A percentile compares a stretch with the other conserved stretches of the same genome.
Evolutionary conservation across 2,888 invertebrate species (phyloP).

Genomic region (Ichneumoninae sp.): DNA sequence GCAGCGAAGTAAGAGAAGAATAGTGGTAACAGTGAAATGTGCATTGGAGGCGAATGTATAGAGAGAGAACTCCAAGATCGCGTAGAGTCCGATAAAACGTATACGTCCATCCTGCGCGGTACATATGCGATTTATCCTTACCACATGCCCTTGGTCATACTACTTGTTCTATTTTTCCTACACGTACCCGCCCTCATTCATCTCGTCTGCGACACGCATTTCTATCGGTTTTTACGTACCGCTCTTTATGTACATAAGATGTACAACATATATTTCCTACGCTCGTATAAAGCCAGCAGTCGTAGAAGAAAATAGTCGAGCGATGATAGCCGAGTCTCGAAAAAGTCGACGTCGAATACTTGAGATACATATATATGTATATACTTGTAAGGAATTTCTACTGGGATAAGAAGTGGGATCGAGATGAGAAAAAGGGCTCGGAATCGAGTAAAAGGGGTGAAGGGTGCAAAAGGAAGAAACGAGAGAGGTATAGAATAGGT

Average conservation of each 20-base stretch:
- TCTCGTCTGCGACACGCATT: slow-evolving; percentile 43
- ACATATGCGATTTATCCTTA: slow-evolving; percentile 42
- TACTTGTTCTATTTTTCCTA: slow-evolving; percentile 28
- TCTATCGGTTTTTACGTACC: slow-evolving; percentile 19
- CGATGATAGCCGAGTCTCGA: slow-evolving; percentile 50
- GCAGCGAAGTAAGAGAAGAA: slow-evolving; percentile 20
- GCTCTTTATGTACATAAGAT: background rate
- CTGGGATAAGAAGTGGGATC: slow-evolving; percentile 18
- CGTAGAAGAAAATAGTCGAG: slow-evolving; percentile 1
- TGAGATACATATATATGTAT: slow-evolving; percentile 17
- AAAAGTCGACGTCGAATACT: slow-evolving; percentile 51
- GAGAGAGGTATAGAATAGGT: slow-evolving; percentile 21
- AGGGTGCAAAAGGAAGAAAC: slow-evolving; percentile 22
- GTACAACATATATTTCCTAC: background rate
- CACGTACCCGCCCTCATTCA: background rate
- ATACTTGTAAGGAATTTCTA: slow-evolving; percentile 35
- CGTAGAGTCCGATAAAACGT: slow-evolving; percentile 33
- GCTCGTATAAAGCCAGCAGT: background rate
- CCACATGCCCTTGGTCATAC: slow-evolving; percentile 16
- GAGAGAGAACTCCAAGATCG: slow-evolving; percentile 10
- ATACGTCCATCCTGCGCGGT: slow-evolving; percentile 18
- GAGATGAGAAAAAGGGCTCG: slow-evolving; percentile 11
- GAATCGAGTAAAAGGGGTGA: slow-evolving; percentile 31
- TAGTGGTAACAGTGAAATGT: background rate
- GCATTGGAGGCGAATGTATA: background rate